phyloP scores from a whole-genome alignment of 2,797 vertebrate species.

The Philypnodon macrostomus region DNA sequence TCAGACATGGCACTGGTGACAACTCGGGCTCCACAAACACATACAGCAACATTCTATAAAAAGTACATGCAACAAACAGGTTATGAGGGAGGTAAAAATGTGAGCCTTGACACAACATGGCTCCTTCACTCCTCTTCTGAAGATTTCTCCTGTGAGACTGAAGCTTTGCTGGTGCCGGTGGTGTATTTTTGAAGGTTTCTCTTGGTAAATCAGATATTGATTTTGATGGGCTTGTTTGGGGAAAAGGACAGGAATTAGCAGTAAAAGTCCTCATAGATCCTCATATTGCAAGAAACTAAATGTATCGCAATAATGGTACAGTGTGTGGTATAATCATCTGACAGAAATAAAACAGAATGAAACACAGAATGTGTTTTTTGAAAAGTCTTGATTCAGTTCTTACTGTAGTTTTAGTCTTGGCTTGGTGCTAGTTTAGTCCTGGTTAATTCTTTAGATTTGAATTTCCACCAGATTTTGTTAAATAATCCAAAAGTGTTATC shows the following conservation, averaged over 20 bases:
- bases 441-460: no score
- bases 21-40: slow-evolving; percentile 17
- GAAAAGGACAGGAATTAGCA: slow-evolving; percentile 27
- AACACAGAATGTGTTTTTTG: no score
- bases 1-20: slow-evolving; percentile 68
- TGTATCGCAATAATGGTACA: no score
- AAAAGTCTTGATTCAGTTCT: no score
- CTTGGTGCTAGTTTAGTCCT: no score
- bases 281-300: no score
- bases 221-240: slow-evolving; percentile 48
- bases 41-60: slow-evolving; percentile 14
- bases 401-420: no score
- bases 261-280: no score
- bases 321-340: no score
- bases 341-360: no score
- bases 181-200: slow-evolving; percentile 53
- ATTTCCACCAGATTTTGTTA: no score
- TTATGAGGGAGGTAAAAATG: slow-evolving; percentile 23
- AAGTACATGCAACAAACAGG: slow-evolving; percentile 23
- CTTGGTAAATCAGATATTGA: slow-evolving; percentile 54
- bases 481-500: no score
- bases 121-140: slow-evolving; percentile 2
- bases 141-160: slow-evolving; percentile 9
- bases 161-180: slow-evolving; percentile 14
- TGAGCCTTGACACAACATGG: slow-evolving; percentile 9